A percentile compares a stretch with the other conserved stretches of the same genome.
phyloP scores from a whole-genome alignment of 2,113 vertebrate species.

The Ameiurus melas region DNA sequence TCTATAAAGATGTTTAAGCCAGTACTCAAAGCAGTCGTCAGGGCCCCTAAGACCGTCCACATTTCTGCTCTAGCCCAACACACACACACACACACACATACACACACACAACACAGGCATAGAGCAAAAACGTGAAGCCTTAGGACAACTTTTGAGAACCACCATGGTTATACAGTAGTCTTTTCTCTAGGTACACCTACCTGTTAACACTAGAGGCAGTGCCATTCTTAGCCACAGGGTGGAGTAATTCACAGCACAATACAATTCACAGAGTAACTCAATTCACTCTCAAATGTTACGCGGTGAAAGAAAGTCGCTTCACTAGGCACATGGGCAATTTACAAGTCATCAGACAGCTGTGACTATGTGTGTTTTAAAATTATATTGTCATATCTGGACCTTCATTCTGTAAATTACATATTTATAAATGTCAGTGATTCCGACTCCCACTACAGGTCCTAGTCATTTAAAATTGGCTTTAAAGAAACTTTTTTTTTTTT shows the following conservation, averaged over 20 bases:
- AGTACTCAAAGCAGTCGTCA: neutral
- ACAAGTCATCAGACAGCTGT: neutral
- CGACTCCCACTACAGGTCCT: neutral
- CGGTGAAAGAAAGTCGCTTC: conserved; percentile 1
- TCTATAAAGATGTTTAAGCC: neutral
- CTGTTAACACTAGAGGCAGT: neutral
- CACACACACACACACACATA: neutral
- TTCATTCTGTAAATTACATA: neutral
- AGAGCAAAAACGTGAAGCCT: neutral
- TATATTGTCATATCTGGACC: conserved; percentile 10
- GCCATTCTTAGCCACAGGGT: conserved; percentile 24
- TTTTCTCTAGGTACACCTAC: neutral
- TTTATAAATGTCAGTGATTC: conserved; percentile 27
- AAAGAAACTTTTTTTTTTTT: neutral
- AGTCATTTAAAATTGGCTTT: neutral
- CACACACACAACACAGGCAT: neutral
- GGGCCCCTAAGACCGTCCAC: neutral
- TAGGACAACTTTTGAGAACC: neutral
- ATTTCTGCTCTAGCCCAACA: neutral
- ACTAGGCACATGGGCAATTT: neutral
- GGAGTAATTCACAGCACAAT: neutral
- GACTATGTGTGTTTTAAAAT: conserved; percentile 19
- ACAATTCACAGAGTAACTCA: too few species aligned
- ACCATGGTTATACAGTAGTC: neutral
- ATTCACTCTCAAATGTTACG: neutral